phyloP scores from a whole-genome alignment of 2,797 vertebrate genomes.

The Simalia tracyae region DNA sequence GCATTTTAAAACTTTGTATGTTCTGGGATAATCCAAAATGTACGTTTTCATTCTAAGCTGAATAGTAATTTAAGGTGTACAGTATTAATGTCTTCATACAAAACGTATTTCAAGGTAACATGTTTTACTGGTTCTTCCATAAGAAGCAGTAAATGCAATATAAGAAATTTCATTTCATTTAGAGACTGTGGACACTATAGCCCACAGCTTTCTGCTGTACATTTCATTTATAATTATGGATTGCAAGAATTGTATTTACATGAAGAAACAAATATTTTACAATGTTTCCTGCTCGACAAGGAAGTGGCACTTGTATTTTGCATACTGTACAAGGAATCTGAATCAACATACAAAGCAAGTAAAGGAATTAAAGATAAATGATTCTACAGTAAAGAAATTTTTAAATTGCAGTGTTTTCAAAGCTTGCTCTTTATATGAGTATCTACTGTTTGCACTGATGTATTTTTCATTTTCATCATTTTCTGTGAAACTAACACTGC shows the following conservation, averaged over 20 bases:
- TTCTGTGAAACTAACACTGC: background rate
- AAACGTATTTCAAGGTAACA: background rate
- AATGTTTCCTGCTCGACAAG: background rate
- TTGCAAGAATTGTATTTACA: background rate
- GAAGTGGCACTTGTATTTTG: background rate
- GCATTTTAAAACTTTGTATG: background rate
- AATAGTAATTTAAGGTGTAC: background rate
- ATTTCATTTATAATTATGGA: background rate
- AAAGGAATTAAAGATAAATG: background rate
- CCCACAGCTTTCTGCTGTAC: background rate
- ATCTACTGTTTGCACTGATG: background rate
- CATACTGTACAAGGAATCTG: background rate
- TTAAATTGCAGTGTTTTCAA: background rate
- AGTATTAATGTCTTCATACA: background rate
- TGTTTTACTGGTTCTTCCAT: background rate
- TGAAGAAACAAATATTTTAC: background rate
- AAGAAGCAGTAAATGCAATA: background rate
- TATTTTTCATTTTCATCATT: background rate
- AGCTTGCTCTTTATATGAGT: background rate
- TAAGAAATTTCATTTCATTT: conserved; percentile 18
- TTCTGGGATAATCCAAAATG: background rate
- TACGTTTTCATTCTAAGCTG: background rate
- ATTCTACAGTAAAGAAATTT: background rate
- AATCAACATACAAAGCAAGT: background rate
- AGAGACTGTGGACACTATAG: background rate